Evolutionary conservation across 30 jellyfish, hydroid and myxozoan genomes (phyloP).

Genomic region (Aurelia aurita complex sp. Pacific): DNA sequence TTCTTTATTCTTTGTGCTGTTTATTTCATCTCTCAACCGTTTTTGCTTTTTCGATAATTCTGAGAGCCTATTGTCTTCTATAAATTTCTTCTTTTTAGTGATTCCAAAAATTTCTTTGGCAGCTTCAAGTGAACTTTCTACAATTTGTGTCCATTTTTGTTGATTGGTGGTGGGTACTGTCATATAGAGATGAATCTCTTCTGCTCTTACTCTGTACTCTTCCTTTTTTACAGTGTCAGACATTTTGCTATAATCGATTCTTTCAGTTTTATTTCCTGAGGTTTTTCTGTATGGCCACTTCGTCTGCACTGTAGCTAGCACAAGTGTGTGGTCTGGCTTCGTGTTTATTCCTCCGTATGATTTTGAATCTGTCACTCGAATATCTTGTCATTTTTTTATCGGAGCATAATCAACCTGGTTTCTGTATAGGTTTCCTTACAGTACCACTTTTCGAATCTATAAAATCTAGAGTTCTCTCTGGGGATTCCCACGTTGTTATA

Average conservation of each 20-base stretch:
- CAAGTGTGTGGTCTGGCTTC: constrained; percentile 25
- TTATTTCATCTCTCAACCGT: constrained; percentile 11
- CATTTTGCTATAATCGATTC: background rate
- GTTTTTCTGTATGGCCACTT: constrained; percentile 6
- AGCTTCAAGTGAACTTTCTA: constrained; percentile 23
- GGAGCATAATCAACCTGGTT: constrained; percentile 24
- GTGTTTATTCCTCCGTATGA: constrained; percentile 36
- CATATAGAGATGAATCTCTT: constrained; percentile 2
- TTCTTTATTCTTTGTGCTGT: constrained; percentile 9
- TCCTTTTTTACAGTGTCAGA: background rate
- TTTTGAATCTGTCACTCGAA: constrained; percentile 18
- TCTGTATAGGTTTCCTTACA: constrained; percentile 24
- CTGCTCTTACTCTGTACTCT: constrained; percentile 19
- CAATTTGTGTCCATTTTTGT: constrained; percentile 6
- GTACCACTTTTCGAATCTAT: background rate
- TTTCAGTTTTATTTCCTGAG: constrained; percentile 11
- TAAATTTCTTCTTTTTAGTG: constrained; percentile 5
- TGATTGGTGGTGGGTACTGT: constrained; percentile 6
- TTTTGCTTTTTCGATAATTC: constrained; percentile 10
- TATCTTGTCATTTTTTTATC: background rate
- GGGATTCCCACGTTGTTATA: constrained; percentile 31
- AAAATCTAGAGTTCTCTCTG: constrained; percentile 2
- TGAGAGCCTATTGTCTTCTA: constrained; percentile 9
- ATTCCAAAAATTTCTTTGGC: constrained; percentile 19
- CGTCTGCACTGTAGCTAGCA: constrained; percentile 2